These are phyloP conservation scores for Drosophila atripex DNA, from an alignment of 2,888 invertebrate genomes.

Conservation along the genomic window DNA sequence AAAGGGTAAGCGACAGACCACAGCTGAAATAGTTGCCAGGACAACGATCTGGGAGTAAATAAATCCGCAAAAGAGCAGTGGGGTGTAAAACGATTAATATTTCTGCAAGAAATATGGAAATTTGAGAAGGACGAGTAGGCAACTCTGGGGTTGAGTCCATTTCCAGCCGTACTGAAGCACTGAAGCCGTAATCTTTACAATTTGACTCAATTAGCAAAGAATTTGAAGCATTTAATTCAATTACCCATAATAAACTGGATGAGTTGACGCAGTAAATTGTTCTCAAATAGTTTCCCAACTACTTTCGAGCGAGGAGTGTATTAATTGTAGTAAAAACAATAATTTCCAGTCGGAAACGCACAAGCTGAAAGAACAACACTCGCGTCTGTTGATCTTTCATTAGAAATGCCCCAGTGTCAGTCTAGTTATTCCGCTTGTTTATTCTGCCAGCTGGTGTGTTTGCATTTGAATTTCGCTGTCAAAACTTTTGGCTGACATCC, in stretches of 20 bases:
- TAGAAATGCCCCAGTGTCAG: constrained; percentile 41
- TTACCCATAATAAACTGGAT: neutral
- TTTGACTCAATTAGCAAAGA: constrained; percentile 26
- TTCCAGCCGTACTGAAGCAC: neutral
- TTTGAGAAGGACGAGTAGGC: constrained; percentile 4
- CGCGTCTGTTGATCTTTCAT: constrained; percentile 40
- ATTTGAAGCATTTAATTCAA: constrained; percentile 21
- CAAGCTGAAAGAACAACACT: constrained; percentile 7
- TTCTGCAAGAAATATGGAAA: constrained; percentile 18
- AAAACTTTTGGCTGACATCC: constrained; percentile 46
- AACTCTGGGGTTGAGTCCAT: constrained; percentile 1
- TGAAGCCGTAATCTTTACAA: neutral
- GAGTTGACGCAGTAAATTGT: too few relatives aligned
- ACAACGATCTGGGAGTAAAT: constrained; percentile 32
- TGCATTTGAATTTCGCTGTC: constrained; percentile 56
- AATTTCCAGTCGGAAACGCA: constrained; percentile 3
- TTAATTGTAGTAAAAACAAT: constrained; percentile 9
- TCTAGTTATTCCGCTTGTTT: constrained; percentile 27
- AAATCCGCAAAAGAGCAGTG: constrained; percentile 30
- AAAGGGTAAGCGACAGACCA: constrained; percentile 7
- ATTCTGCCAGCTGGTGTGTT: constrained; percentile 44
- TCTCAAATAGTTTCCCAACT: neutral
- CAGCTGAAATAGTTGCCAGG: constrained; percentile 29
- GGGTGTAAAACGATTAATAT: constrained; percentile 42
- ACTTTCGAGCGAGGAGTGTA: neutral